Evolutionary conservation across 1,140 invertebrate genomes (phyloP).

Genomic region (Campodea augens): DNA sequence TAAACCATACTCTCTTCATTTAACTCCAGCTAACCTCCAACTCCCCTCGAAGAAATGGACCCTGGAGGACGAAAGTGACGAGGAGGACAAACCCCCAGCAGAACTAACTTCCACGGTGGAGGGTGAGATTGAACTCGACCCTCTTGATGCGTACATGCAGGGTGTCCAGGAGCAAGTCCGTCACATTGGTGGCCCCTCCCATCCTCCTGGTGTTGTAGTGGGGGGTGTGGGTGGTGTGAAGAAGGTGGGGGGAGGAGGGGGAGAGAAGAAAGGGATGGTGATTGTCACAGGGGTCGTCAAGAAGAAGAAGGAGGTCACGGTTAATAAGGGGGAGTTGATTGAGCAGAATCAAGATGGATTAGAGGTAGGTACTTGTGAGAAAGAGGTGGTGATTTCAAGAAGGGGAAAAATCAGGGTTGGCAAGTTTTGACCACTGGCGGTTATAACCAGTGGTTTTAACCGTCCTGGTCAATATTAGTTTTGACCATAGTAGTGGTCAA

Average conservation of each 20-base stretch:
- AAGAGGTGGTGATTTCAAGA: too few species aligned
- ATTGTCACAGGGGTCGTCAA: conserved; percentile 83
- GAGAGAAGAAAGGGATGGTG: conserved; percentile 26
- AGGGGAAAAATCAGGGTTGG: too few species aligned
- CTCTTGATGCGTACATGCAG: conserved; percentile 90
- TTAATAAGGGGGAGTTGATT: conserved; percentile 81
- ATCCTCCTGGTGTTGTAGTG: too few species aligned
- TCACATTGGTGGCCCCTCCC: too few species aligned
- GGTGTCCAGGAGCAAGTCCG: conserved; percentile 68
- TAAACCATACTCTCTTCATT: conserved; percentile 6
- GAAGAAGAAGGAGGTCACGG: conserved; percentile 53
- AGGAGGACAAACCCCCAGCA: conserved; percentile 34
- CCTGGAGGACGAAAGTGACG: conserved; percentile 71
- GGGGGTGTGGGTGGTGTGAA: too few species aligned
- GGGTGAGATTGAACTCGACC: conserved; percentile 66
- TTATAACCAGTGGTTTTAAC: too few species aligned
- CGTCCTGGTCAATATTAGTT: too few species aligned
- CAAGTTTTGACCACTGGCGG: too few species aligned
- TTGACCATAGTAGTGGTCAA: too few species aligned
- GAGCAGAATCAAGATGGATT: conserved; percentile 93
- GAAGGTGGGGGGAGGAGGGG: conserved; percentile 40
- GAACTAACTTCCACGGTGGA: conserved; percentile 17
- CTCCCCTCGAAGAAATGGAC: conserved; percentile 71
- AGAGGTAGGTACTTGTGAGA: conserved; percentile 38
- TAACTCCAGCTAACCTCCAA: conserved; percentile 28